Evolutionary conservation across 2,888 invertebrate species (phyloP), one percentile per base, ranked within the genome.

Genomic region (Spisula solida): DNA sequence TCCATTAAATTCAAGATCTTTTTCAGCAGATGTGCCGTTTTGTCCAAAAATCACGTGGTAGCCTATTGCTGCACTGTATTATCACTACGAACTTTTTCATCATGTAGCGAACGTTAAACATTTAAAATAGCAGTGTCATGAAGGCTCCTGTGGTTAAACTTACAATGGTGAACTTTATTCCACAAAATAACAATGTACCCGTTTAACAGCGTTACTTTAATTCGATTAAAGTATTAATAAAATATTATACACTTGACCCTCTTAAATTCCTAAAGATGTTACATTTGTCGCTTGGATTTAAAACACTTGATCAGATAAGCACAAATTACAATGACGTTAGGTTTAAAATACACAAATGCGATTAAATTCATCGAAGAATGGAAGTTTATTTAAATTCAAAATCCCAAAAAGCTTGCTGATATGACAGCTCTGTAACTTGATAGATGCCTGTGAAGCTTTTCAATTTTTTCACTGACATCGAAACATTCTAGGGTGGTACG

Each of bases 381-480:
- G 25, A 66, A 66, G 60, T 66, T 66, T 66, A 66, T 66, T 66
- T 66, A 66, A 66, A 25, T 66, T 66, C 60, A n/a, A 66, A 66
- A 66, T 25, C 10, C 20, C 60, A 25, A n/a, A 0, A 5, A 25
- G 10, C 60, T 66, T 25, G n/a, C n/a, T n/a, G n/a, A n/a, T n/a
- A n/a, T n/a, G 60, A 66, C 60, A 66, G 60, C 25, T 66, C 60
- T n/a, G 10, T 6, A 12, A 66, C 25, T 66, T 66, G n/a, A 25
- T 51, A 51, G 2, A 12, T 25, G 60, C n/a, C 60, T n/a, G 60
- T n/a, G n/a, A n/a, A n/a, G n/a, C n/a, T n/a, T n/a, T n/a, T 25
- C 25, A 66, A 66, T 10, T 66, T n/a, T 25, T 25, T 66, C 25
- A 0, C 25, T 25, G 18, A 56, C 18, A 18, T 56, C 41, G 41